Conservation (phyloP, 53 echinoderm and acorn worm genomes). For the Glandiceps talaboti region DNA sequence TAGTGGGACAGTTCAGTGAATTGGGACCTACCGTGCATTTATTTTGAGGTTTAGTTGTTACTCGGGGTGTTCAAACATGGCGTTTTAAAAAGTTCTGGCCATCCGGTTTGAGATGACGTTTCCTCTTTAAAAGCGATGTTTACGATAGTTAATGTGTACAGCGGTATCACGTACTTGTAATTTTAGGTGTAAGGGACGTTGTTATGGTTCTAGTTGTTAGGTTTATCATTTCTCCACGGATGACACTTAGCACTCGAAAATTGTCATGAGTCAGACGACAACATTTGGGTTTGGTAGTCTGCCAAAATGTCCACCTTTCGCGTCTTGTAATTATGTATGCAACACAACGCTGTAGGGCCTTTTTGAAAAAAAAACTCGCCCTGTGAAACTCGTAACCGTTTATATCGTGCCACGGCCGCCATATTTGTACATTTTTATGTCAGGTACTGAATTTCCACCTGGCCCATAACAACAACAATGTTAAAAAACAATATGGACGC, state of each 20-base stretch:
- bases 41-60: too few species aligned
- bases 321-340: not conserved
- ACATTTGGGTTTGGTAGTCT: not conserved
- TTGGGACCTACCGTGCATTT: too few species aligned
- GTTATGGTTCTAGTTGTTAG: not conserved
- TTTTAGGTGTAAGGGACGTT: not conserved
- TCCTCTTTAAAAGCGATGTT: not conserved
- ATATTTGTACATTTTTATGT: not conserved
- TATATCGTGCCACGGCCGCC: not conserved
- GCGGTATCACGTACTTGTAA: not conserved
- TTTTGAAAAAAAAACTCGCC: not conserved
- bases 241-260: not conserved
- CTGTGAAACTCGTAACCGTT: not conserved
- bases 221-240: not conserved
- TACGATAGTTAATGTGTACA: not conserved
- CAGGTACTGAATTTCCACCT: not conserved
- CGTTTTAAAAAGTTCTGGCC: too few species aligned
- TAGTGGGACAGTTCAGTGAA: too few species aligned
- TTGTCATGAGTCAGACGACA: not conserved
- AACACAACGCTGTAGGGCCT: not conserved
- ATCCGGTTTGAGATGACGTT: too few species aligned
- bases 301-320: not conserved
- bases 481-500: not conserved
- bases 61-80: too few species aligned
- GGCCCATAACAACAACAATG: not conserved